Evolutionary conservation across 2,888 invertebrate genomes (phyloP).

Genomic region (Papilio demoleus): DNA sequence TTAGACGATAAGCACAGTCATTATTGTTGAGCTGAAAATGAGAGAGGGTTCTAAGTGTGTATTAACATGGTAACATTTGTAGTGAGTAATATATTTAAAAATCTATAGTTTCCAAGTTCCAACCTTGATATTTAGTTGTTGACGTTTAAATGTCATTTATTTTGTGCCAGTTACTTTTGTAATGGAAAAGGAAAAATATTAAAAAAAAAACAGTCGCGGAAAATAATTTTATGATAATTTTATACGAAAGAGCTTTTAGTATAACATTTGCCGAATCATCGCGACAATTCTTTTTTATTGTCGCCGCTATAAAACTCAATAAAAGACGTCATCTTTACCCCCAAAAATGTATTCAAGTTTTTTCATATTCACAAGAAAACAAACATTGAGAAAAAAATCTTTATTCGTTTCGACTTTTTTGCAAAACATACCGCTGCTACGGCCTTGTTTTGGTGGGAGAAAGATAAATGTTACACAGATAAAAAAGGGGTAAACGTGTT

Average conservation of each 20-base stretch:
- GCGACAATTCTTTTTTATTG: conserved; percentile 40
- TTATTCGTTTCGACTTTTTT: background rate
- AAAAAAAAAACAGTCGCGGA: background rate
- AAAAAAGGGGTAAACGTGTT: too few species aligned
- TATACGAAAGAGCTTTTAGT: conserved; percentile 45
- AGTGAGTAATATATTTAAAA: background rate
- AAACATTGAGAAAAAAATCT: background rate
- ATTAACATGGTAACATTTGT: too few species aligned
- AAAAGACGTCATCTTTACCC: conserved; percentile 27
- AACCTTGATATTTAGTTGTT: background rate
- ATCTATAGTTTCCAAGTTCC: background rate
- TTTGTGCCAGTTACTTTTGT: background rate
- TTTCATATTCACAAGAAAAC: conserved; percentile 1
- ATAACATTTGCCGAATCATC: conserved; percentile 41
- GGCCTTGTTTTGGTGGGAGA: too few species aligned
- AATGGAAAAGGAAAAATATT: conserved; percentile 17
- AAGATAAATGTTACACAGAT: too few species aligned
- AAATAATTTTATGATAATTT: conserved; percentile 49
- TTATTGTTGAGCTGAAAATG: conserved; percentile 14
- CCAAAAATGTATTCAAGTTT: conserved; percentile 54
- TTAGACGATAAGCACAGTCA: conserved; percentile 32
- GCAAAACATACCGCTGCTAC: too few species aligned
- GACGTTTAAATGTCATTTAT: background rate
- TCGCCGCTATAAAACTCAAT: conserved; percentile 41
- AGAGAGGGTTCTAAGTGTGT: background rate